phyloP scores from a whole-genome alignment of 1,140 invertebrate genomes.

The Stenopsyche tienmushanensis region DNA sequence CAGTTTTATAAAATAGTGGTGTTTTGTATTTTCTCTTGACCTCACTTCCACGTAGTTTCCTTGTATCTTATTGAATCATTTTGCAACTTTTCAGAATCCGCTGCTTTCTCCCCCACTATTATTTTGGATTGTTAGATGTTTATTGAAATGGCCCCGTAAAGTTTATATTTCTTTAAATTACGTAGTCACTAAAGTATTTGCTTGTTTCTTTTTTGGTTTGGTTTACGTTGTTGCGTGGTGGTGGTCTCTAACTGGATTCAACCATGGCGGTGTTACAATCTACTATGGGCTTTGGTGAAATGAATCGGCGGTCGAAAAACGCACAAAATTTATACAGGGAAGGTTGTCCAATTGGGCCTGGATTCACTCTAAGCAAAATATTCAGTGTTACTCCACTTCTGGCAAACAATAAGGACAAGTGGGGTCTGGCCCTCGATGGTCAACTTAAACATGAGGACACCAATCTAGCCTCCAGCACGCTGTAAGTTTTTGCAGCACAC shows the following conservation, averaged over 20 bases:
- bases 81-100: conserved; percentile 33
- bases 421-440: conserved; percentile 96
- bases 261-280: background rate
- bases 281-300: conserved; percentile 1
- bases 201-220: conserved; percentile 43
- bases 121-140: conserved; percentile 12
- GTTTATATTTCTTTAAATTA: conserved; percentile 5
- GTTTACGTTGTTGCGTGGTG: conserved; percentile 42
- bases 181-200: conserved; percentile 41
- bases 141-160: background rate
- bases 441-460: conserved; percentile 99
- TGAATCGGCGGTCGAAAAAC: background rate
- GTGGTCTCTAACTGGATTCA: conserved; percentile 30
- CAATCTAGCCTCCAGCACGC: conserved; percentile 90
- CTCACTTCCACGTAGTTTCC: conserved; percentile 34
- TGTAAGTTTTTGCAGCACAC: conserved; percentile 60
- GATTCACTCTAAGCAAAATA: conserved; percentile 97
- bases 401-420: conserved; percentile 98
- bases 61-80: conserved; percentile 27
- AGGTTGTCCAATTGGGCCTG: conserved; percentile 95
- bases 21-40: conserved; percentile 31
- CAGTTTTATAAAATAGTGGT: conserved; percentile 31
- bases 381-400: conserved; percentile 93
- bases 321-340: conserved; percentile 64
- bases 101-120: conserved; percentile 13